Evolutionary conservation across 1,140 invertebrate species (phyloP), one percentile per base, ranked within the genome.

Genomic region (Wiebesia pumilae): DNA sequence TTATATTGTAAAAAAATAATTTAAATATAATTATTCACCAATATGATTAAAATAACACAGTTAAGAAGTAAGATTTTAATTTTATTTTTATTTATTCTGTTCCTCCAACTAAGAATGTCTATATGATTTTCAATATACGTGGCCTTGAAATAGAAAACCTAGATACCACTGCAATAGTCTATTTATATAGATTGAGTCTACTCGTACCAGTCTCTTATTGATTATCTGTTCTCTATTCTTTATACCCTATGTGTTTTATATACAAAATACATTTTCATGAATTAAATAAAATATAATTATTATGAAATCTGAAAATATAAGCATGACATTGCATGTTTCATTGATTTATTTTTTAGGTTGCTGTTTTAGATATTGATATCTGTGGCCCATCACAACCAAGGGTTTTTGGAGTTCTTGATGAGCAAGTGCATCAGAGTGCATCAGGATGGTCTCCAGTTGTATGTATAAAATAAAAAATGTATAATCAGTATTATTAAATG

Each of bases 401-500:
- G 87, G 94, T 97, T 58, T 91, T 97, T 77, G 96, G 96, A 69
- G 96, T 95, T 40, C 88, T 95, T 78, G 96, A 96, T 47, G 96
- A 97, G 90, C 95, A 97, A 94, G 97, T 99, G 40, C 98, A 99
- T 95, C 96, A 98, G 91, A 99, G 98, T 92, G 98, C 97, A 27
- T 98, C 97, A 16, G 98, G 98, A 75, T 99, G 98, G 98, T 99
- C 98, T 9, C 98, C 98, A 40, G 97, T 99, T 83, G 97, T 98
- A 95, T 95, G 95, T 82, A 83, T 81, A 43, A 82, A 71, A 62
- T 81, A 35, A 43, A 65, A 62, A 54, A 78, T 62, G 54, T 82
- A 21, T 30, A 40, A 54, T 81, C 67, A 38, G 21, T 19, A 33
- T 65, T 73, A 14, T 40, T 65, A 24, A 35, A n/a, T n/a, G n/a